Evolutionary conservation across 2,113 vertebrate genomes (phyloP), one percentile per base, ranked within the genome.

Genomic region (Vulpes vulpes): DNA sequence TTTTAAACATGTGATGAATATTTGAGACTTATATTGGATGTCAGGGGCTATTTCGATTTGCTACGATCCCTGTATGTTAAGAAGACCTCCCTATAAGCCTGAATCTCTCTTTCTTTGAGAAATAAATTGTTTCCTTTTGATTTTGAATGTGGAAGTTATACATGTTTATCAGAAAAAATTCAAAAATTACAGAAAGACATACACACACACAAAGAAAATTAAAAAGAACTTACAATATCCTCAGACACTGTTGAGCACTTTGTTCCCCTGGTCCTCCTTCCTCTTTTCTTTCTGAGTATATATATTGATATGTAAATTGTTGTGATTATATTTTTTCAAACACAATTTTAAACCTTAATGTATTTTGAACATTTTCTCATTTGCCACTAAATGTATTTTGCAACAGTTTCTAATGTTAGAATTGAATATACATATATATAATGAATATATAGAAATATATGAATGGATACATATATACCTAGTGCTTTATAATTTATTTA

Each of bases 331-430:
- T 27, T 95, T 83, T 57, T 97, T 89, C 32, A 35, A 90, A 22
- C 14, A 27, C 79, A 82, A 94, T 94, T 35, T 95, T 57, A 92
- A 97, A 89, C 7, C 2, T 89, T 71, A 82, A 27, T 73, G 53
- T 60, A 95, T 81, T 95, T 96, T 71, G 53, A 93, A 89, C 17
- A 82, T 43, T 95, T 97, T 82, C 27, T 12, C 22, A 49, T 90
- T 74, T 69, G 19, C 67, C 65, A 38, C 67, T 87, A 65, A 69
- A 71, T 79, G 8, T 64, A 93, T 80, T 95, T 94, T 89, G 49
- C 43, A 92, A 43, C 4, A 84, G 16, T 35, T 94, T 91, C 79
- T 89, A 78, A 81, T 74, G n/a, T n/a, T 89, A 80, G 12, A 9
- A 11, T 95, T 92, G 30, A 82, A 59, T 12, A 23, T 32, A 80